Percentiles rank a stretch among this genome's conserved stretches.
These are phyloP conservation scores for Silurus glanis DNA, from an alignment of 2,113 vertebrate species.

Conservation along the genomic window DNA sequence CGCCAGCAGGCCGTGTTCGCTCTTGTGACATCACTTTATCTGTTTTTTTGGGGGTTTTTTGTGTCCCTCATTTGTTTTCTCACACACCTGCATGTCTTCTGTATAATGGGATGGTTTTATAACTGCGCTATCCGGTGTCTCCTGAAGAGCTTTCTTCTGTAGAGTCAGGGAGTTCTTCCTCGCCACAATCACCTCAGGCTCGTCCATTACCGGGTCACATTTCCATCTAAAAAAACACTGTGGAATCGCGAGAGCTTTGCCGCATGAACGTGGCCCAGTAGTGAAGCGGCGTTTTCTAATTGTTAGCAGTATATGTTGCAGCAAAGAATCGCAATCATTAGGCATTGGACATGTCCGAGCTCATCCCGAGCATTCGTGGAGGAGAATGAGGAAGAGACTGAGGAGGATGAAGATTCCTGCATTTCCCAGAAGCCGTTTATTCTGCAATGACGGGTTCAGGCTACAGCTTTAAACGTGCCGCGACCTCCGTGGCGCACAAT, in stretches of 20 bases:
- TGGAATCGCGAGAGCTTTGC: too few species aligned
- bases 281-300: background rate
- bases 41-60: background rate
- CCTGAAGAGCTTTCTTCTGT: background rate
- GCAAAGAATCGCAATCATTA: background rate
- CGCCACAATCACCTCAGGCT: background rate
- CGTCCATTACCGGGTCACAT: background rate
- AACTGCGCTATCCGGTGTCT: background rate
- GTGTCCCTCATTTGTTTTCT: too few species aligned
- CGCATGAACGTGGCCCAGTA: too few species aligned
- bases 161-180: background rate
- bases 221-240: too few species aligned
- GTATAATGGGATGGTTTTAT: background rate
- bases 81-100: background rate
- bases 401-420: background rate
- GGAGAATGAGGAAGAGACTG: too few species aligned
- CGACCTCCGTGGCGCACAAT: background rate
- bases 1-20: background rate
- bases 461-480: constrained; percentile 7
- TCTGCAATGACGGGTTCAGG: background rate
- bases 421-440: background rate
- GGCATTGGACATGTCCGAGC: background rate
- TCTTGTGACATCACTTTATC: background rate
- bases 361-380: background rate
- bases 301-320: background rate